These are phyloP conservation scores for Morone chrysops DNA, from an alignment of 2,113 vertebrate species.

Conservation along the genomic window DNA sequence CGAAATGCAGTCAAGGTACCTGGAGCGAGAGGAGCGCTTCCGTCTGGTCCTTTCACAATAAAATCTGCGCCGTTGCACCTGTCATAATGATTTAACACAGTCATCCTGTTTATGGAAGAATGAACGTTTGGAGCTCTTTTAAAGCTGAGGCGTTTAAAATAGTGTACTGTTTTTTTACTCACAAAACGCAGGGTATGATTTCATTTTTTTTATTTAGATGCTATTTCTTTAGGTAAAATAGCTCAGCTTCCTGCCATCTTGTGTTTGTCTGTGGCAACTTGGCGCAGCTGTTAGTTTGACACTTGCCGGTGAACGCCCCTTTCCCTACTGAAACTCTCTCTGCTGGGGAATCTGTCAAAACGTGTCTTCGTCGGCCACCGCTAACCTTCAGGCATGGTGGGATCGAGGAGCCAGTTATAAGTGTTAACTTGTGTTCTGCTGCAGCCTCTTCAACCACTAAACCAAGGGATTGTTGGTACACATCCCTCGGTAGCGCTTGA, in stretches of 20 bases:
- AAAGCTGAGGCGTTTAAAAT: too few species aligned
- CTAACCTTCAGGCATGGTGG: not conserved
- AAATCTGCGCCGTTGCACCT: not conserved
- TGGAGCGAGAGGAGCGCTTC: not conserved
- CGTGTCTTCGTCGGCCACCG: constrained; percentile 51
- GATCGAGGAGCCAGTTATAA: not conserved
- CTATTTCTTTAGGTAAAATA: not conserved
- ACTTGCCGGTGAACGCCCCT: constrained; percentile 80
- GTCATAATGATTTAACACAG: fast-evolving
- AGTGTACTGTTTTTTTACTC: too few species aligned
- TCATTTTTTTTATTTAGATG: too few species aligned
- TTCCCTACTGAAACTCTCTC: constrained; percentile 52
- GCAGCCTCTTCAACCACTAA: not conserved
- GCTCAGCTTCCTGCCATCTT: fast-evolving
- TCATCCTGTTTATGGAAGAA: fast-evolving
- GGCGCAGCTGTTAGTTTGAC: constrained; percentile 68
- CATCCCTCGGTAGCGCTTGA: not conserved
- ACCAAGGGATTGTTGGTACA: not conserved
- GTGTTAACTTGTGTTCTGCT: not conserved
- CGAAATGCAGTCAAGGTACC: not conserved
- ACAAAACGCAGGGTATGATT: too few species aligned
- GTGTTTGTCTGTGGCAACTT: not conserved
- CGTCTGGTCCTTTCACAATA: constrained; percentile 19
- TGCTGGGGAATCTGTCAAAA: constrained; percentile 79
- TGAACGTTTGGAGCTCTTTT: fast-evolving